These are phyloP conservation scores for Lathamus discolor DNA, from an alignment of 2,113 vertebrate genomes.

Conservation along the genomic window DNA sequence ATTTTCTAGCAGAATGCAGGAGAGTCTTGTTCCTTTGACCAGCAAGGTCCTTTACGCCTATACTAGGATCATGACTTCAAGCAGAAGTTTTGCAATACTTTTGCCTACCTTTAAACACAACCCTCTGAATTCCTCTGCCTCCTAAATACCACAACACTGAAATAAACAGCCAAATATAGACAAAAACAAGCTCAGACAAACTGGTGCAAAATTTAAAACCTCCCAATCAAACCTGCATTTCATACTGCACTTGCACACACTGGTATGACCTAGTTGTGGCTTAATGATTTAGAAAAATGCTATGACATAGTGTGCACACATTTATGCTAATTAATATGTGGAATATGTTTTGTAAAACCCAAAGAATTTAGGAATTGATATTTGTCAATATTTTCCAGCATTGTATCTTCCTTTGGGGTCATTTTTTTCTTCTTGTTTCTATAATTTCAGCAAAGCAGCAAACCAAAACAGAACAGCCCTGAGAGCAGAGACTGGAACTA, in stretches of 20 bases:
- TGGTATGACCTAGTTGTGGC: accelerated
- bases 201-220: not conserved
- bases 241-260: not conserved
- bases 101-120: not conserved
- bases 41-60: accelerated
- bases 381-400: not conserved
- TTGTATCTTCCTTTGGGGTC: not conserved
- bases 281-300: not conserved
- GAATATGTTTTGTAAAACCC: not conserved
- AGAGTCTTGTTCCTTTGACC: not conserved
- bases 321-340: not conserved
- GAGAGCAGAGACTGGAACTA: not conserved
- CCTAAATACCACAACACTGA: not conserved
- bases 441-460: not conserved
- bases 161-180: not conserved
- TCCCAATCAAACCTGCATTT: not conserved
- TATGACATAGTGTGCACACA: not conserved
- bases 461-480: not conserved
- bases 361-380: not conserved
- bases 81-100: not conserved
- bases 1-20: not conserved
- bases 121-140: not conserved
- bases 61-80: not conserved
- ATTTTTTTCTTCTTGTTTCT: not conserved
- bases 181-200: not conserved